phyloP scores from a whole-genome alignment of 2,888 invertebrate genomes.

The Agrochola litura region DNA sequence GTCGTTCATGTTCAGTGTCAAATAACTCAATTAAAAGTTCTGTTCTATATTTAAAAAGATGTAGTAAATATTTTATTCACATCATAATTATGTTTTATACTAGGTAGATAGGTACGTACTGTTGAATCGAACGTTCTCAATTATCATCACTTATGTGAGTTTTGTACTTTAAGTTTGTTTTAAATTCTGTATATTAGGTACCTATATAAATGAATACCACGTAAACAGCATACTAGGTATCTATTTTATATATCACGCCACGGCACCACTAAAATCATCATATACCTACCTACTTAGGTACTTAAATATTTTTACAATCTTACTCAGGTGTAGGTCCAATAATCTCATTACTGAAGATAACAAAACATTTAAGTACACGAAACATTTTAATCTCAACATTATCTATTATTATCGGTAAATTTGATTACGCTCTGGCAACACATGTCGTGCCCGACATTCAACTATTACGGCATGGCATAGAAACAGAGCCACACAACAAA shows the following conservation, averaged over 20 bases:
- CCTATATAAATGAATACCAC: neutral
- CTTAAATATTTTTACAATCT: neutral
- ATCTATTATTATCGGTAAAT: slow-evolving; percentile 3
- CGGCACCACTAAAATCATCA: neutral
- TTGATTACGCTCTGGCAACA: slow-evolving; percentile 41
- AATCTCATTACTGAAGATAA: neutral
- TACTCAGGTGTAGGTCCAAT: neutral
- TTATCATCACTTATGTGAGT: neutral
- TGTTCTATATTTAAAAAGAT: neutral
- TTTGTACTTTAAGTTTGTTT: no score
- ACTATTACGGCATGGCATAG: slow-evolving; percentile 49
- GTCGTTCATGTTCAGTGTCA: neutral
- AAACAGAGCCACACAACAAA: slow-evolving; percentile 46
- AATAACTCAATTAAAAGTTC: neutral
- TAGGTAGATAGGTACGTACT: neutral
- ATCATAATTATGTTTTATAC: no score
- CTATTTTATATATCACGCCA: neutral
- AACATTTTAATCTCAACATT: neutral
- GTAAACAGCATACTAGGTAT: neutral
- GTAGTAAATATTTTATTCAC: neutral
- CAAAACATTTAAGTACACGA: neutral
- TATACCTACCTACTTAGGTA: neutral
- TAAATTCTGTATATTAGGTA: neutral
- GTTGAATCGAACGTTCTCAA: neutral
- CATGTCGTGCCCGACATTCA: slow-evolving; percentile 33